A percentile compares a stretch with the other conserved stretches of the same genome.
These are phyloP conservation scores for Dyspetes luteomarginatus DNA, from an alignment of 2,888 invertebrate genomes.

Conservation along the genomic window DNA sequence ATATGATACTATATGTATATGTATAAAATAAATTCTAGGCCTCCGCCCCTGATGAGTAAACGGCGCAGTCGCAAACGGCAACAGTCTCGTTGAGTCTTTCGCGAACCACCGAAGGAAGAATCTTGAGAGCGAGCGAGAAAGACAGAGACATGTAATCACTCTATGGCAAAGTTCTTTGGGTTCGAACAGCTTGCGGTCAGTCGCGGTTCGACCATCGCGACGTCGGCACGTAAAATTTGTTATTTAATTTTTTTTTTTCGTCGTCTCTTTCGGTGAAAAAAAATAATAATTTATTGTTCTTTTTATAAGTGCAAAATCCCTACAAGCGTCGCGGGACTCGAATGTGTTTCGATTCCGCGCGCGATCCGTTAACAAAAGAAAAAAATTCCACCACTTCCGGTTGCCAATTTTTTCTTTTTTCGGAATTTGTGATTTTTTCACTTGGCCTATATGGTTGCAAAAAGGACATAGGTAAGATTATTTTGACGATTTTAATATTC, in stretches of 20 bases:
- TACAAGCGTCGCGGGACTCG: conserved; percentile 23
- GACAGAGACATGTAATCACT: conserved; percentile 21
- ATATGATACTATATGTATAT: too few species aligned
- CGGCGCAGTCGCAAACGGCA: conserved; percentile 58
- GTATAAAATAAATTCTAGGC: conserved; percentile 33
- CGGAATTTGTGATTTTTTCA: background rate
- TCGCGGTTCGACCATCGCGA: conserved; percentile 71
- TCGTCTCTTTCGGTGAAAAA: conserved; percentile 5
- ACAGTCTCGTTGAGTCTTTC: conserved; percentile 31
- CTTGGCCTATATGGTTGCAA: background rate
- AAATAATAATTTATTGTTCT: background rate
- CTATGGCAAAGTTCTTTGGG: conserved; percentile 42
- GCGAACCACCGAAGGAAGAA: conserved; percentile 41
- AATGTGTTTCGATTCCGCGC: conserved; percentile 26
- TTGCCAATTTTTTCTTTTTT: conserved; percentile 4
- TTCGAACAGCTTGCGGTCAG: conserved; percentile 65
- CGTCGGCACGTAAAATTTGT: conserved; percentile 47
- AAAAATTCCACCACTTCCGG: conserved; percentile 15
- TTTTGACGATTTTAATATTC: background rate
- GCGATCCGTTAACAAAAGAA: conserved; percentile 20
- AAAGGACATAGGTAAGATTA: conserved; percentile 24
- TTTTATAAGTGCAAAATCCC: conserved; percentile 1
- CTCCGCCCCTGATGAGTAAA: conserved; percentile 60
- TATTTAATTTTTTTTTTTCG: conserved; percentile 17
- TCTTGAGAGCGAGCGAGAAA: conserved; percentile 26